phyloP scores from a whole-genome alignment of 2,113 vertebrate species.

The Chinchilla lanigera region DNA sequence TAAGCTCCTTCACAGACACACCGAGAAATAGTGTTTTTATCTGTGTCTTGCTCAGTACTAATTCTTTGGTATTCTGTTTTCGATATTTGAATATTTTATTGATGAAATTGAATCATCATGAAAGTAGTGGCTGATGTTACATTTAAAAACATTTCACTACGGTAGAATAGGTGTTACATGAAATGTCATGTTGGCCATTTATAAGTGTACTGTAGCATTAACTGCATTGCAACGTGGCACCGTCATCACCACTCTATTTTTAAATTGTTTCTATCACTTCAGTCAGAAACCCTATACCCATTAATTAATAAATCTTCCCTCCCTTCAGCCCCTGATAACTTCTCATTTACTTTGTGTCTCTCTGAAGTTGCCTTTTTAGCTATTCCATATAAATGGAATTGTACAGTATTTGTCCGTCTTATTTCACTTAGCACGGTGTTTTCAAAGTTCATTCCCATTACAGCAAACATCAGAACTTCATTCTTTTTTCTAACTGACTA shows the following conservation, averaged over 20 bases:
- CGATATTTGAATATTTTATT: slow-evolving; percentile 26
- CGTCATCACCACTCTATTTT: not conserved
- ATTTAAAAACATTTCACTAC: not conserved
- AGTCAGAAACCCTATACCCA: not conserved
- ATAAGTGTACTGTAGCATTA: not conserved
- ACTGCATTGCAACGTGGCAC: not conserved
- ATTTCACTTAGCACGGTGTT: not conserved
- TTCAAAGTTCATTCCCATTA: not conserved
- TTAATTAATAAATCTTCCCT: not conserved
- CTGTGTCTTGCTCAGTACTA: not conserved
- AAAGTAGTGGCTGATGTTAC: not conserved
- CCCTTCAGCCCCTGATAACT: not conserved
- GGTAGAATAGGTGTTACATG: not conserved
- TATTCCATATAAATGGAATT: not conserved
- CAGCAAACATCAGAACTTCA: not conserved
- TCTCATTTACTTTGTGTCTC: not conserved
- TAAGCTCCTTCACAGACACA: not conserved
- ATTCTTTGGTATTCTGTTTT: slow-evolving; percentile 20
- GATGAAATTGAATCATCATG: not conserved
- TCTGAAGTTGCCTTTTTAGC: not conserved
- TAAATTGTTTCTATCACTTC: not conserved
- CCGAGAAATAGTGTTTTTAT: not conserved
- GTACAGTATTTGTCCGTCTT: not conserved
- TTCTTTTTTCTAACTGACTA: not conserved
- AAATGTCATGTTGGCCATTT: slow-evolving; percentile 2